Evolutionary conservation across 1,140 invertebrate genomes (phyloP).

Genomic region (Oryzaephilus surinamensis): DNA sequence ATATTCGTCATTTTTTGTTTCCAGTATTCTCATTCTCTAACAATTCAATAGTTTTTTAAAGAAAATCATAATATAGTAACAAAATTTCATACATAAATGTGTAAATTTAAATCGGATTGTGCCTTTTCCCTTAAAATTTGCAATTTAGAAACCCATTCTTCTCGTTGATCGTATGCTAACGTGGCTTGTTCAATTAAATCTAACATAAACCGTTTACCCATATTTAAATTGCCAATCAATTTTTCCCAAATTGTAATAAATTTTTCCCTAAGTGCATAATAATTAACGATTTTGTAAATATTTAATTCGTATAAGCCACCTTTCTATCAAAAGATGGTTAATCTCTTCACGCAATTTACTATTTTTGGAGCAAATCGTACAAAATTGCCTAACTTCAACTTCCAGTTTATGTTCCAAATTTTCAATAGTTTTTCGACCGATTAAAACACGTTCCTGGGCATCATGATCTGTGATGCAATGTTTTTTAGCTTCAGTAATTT

Average conservation of each 20-base stretch:
- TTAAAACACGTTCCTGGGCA: conserved; percentile 11
- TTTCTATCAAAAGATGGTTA: conserved; percentile 63
- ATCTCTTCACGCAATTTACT: conserved; percentile 62
- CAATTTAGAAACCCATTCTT: conserved; percentile 70
- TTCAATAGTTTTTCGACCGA: conserved; percentile 37
- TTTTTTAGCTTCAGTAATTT: conserved; percentile 30
- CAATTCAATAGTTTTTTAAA: no score
- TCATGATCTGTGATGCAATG: conserved; percentile 39
- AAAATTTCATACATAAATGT: conserved; percentile 38
- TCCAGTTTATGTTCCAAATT: conserved; percentile 61
- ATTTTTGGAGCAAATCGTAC: conserved; percentile 62
- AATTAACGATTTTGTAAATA: conserved; percentile 6
- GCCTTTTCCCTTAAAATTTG: conserved; percentile 60
- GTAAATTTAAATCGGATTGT: conserved; percentile 38
- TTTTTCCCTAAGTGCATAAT: no score
- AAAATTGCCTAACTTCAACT: conserved; percentile 62
- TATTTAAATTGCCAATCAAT: conserved; percentile 56
- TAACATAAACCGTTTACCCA: conserved; percentile 60
- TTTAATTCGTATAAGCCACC: conserved; percentile 38
- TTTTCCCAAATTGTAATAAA: conserved; percentile 45
- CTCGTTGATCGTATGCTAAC: conserved; percentile 69
- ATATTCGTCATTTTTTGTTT: no score
- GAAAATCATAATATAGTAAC: conserved; percentile 50
- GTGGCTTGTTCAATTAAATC: conserved; percentile 75
- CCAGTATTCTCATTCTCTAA: no score